Conservation (phyloP, 1,140 invertebrate species). For the Drosophila nasuta region DNA sequence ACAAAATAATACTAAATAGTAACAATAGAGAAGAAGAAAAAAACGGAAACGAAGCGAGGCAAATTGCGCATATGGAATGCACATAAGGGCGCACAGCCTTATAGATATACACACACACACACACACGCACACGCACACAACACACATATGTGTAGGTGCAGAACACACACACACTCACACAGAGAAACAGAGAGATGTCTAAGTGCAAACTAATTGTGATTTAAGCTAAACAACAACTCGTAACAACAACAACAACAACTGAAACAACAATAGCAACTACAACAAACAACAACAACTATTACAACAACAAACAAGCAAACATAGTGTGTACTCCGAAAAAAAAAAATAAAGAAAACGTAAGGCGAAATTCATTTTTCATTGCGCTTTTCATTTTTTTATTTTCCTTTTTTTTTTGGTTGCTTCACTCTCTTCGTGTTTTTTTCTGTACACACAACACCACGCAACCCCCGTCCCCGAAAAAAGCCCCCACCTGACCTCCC, state of each 20-base stretch:
- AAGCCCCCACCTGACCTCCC: background rate
- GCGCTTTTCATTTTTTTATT: slow-evolving; percentile 22
- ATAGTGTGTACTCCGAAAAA: slow-evolving; percentile 16
- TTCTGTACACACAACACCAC: slow-evolving; percentile 75
- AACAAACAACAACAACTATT: slow-evolving; percentile 33
- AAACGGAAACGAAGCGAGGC: slow-evolving; percentile 16
- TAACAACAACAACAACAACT: slow-evolving; percentile 33
- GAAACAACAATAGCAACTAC: slow-evolving; percentile 14
- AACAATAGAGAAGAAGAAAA: slow-evolving; percentile 37
- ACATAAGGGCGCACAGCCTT: slow-evolving; percentile 41
- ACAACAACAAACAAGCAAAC: slow-evolving; percentile 14
- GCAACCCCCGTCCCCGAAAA: slow-evolving; percentile 52
- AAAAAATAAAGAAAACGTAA: slow-evolving; percentile 25
- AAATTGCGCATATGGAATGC: slow-evolving; percentile 75
- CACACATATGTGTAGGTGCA: slow-evolving; percentile 9
- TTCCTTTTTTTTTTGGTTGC: slow-evolving; percentile 5
- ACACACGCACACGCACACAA: slow-evolving; percentile 15
- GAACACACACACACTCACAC: slow-evolving; percentile 12
- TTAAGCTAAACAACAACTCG: slow-evolving; percentile 54
- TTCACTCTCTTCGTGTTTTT: slow-evolving; percentile 39
- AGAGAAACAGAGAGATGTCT: slow-evolving; percentile 24
- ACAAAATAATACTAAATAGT: slow-evolving; percentile 16
- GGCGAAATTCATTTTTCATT: slow-evolving; percentile 51
- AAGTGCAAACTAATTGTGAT: slow-evolving; percentile 75
- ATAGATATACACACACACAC: slow-evolving; percentile 30